A percentile compares a stretch with the other conserved stretches of the same genome.
Evolutionary conservation across 2,113 vertebrate genomes (phyloP).

Genomic region (Saccopteryx leptura): DNA sequence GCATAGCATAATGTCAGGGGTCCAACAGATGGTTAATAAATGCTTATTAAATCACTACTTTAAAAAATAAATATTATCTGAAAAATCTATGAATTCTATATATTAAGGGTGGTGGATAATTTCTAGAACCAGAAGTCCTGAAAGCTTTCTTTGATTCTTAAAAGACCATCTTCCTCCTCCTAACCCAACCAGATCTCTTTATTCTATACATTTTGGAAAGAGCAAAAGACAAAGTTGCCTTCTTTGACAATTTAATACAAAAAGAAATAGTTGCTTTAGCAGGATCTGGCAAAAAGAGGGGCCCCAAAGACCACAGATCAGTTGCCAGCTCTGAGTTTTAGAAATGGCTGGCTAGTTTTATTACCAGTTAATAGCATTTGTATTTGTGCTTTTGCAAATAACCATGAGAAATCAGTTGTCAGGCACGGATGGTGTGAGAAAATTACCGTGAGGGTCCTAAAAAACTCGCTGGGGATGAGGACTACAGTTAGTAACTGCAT

Average conservation of each 20-base stretch:
- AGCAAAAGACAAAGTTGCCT: neutral
- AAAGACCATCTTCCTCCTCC: neutral
- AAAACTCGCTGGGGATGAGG: neutral
- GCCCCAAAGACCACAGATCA: constrained; percentile 22
- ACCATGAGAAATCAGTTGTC: constrained; percentile 41
- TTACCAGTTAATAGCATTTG: constrained; percentile 66
- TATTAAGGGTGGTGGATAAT: neutral
- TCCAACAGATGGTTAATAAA: neutral
- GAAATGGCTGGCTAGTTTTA: constrained; percentile 72
- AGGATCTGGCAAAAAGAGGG: neutral
- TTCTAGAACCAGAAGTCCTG: neutral
- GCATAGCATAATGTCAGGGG: neutral
- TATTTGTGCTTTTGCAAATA: constrained; percentile 78
- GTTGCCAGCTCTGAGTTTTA: constrained; percentile 35
- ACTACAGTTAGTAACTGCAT: fast-evolving
- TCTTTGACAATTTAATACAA: constrained; percentile 6
- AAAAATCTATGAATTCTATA: neutral
- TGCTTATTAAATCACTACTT: neutral
- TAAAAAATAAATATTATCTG: neutral
- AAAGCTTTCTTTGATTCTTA: constrained; percentile 36
- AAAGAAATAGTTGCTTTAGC: constrained; percentile 46
- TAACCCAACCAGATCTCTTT: neutral
- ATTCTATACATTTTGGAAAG: constrained; percentile 3
- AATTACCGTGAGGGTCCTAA: neutral
- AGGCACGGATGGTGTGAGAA: constrained; percentile 21